Conservation (phyloP, 2,888 invertebrate genomes). For the Ochropacha duplaris region DNA sequence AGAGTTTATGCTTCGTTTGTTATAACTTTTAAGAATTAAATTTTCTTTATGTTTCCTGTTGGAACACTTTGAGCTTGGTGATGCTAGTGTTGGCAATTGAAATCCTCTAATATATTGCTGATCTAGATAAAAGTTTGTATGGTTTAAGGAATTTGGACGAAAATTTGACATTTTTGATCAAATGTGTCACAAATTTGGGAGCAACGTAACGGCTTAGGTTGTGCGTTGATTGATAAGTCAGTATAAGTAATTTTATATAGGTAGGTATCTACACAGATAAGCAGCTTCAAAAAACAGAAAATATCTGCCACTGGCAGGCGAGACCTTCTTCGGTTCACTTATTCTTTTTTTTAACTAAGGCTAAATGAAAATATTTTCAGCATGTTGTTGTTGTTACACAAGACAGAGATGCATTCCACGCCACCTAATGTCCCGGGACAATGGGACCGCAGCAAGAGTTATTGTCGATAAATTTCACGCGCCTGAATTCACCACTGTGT, state of each 20-base stretch:
- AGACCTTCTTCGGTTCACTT: too few relatives aligned
- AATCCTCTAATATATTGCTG: background rate
- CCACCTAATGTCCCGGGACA: background rate
- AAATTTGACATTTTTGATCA: too few relatives aligned
- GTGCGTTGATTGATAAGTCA: too few relatives aligned
- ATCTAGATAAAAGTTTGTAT: background rate
- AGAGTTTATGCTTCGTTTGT: constrained; percentile 21
- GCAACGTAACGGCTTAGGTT: too few relatives aligned
- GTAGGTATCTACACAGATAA: too few relatives aligned
- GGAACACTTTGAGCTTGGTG: background rate
- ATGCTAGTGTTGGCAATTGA: background rate
- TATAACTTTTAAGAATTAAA: constrained; percentile 19
- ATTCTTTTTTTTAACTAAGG: background rate
- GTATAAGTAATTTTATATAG: too few relatives aligned
- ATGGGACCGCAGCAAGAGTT: background rate
- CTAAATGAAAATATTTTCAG: background rate
- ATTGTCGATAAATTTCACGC: background rate
- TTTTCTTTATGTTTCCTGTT: background rate
- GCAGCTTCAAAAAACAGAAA: too few relatives aligned
- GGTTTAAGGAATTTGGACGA: too few relatives aligned
- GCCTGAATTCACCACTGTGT: background rate
- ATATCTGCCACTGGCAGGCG: too few relatives aligned
- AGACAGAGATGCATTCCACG: background rate
- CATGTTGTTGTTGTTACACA: background rate
- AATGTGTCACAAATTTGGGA: too few relatives aligned